Evolutionary conservation across 1,140 invertebrate species (phyloP).

Genomic region (Periplaneta americana): DNA sequence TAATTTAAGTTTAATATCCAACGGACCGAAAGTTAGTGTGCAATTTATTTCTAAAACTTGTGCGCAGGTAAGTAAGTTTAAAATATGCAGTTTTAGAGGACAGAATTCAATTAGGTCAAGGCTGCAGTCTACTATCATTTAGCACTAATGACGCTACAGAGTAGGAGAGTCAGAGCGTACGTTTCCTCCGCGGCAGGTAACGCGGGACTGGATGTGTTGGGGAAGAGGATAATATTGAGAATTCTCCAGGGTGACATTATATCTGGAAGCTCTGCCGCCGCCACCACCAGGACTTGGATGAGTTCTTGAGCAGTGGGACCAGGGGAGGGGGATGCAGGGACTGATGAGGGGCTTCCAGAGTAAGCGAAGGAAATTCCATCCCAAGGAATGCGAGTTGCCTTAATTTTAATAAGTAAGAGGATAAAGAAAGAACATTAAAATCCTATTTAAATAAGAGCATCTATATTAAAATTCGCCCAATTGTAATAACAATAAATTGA

Average conservation of each 20-base stretch:
- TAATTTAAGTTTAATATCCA: no score
- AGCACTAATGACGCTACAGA: no score
- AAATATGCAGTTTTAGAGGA: no score
- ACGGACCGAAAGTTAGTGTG: no score
- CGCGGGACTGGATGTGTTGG: neutral
- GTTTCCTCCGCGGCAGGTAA: neutral
- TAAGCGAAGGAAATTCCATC: neutral
- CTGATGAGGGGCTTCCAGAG: neutral
- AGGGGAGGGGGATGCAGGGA: neutral
- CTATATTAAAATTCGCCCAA: neutral
- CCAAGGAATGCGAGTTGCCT: neutral
- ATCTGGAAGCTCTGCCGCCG: neutral
- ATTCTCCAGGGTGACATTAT: neutral
- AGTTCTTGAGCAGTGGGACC: neutral
- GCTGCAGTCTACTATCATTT: no score
- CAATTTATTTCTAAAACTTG: no score
- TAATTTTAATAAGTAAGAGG: neutral
- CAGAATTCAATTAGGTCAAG: no score
- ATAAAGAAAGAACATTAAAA: neutral
- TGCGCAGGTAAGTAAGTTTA: no score
- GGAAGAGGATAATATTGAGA: neutral
- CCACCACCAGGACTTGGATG: neutral
- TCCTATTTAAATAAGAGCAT: neutral
- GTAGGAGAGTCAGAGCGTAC: no score
- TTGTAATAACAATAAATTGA: neutral